Evolutionary conservation across 1,140 invertebrate species (phyloP).

Genomic region (Phthorimaea operculella): DNA sequence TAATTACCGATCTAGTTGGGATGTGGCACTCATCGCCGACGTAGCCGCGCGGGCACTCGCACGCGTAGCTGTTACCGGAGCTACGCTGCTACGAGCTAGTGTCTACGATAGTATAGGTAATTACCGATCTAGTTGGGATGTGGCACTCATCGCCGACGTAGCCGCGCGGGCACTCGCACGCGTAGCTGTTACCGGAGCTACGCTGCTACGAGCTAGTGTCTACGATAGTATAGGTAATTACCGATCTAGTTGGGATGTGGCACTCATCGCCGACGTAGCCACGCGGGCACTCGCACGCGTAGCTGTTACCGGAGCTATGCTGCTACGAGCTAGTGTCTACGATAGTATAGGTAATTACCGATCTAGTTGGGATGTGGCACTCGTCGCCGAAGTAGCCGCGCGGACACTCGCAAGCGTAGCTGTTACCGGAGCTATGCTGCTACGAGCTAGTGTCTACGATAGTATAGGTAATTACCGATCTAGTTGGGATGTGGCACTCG

Average conservation of each 20-base stretch:
- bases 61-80: slow-evolving; percentile 78
- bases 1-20: slow-evolving; percentile 47
- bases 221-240: slow-evolving; percentile 28
- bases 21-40: slow-evolving; percentile 73
- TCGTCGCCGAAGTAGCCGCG: slow-evolving; percentile 74
- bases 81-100: no score
- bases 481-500: slow-evolving; percentile 67
- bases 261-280: slow-evolving; percentile 76
- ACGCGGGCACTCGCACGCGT: slow-evolving; percentile 77
- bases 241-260: slow-evolving; percentile 54
- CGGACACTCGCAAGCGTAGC: slow-evolving; percentile 79
- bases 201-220: no score
- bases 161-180: slow-evolving; percentile 78
- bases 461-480: slow-evolving; percentile 34
- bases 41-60: slow-evolving; percentile 78
- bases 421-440: slow-evolving; percentile 77
- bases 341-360: slow-evolving; percentile 36
- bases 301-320: slow-evolving; percentile 78
- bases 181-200: slow-evolving; percentile 78
- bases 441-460: slow-evolving; percentile 36
- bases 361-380: slow-evolving; percentile 64
- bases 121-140: slow-evolving; percentile 53
- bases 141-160: slow-evolving; percentile 75
- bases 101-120: no score
- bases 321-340: no score